Percentiles rank a stretch among this genome's conserved stretches.
phyloP scores from a whole-genome alignment of 2,888 invertebrate genomes.

The Amphiduros pacificus region DNA sequence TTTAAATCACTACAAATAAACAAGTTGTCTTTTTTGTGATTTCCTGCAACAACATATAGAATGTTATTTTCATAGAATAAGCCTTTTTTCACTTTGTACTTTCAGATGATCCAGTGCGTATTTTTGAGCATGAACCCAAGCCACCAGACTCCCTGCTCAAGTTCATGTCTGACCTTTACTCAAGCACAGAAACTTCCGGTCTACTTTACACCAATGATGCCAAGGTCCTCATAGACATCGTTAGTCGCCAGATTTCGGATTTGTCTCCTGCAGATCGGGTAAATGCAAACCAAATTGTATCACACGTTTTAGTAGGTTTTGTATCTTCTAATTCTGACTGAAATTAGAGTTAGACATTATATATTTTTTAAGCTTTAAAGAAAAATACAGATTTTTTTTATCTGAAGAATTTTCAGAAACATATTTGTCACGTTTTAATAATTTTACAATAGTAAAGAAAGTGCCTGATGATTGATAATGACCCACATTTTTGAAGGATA shows the following conservation, averaged over 20 bases:
- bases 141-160: slow-evolving; percentile 86
- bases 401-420: not conserved
- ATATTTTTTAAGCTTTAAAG: not conserved
- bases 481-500: not conserved
- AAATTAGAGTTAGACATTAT: no score
- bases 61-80: no score
- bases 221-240: slow-evolving; percentile 90
- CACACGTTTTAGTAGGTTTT: no score
- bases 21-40: no score
- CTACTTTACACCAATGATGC: slow-evolving; percentile 94
- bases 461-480: not conserved
- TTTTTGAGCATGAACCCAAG: slow-evolving; percentile 80
- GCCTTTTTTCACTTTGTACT: no score
- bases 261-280: slow-evolving; percentile 77
- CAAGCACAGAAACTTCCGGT: slow-evolving; percentile 75
- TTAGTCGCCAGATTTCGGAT: slow-evolving; percentile 86
- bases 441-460: not conserved
- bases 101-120: slow-evolving; percentile 65
- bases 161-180: slow-evolving; percentile 84
- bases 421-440: not conserved
- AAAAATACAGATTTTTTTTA: not conserved
- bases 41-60: no score
- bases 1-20: no score
- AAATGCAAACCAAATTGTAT: no score
- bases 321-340: no score